Base-by-base conservation (phyloP, 2,797 vertebrate species). In the Tadarida brasiliensis region DNA sequence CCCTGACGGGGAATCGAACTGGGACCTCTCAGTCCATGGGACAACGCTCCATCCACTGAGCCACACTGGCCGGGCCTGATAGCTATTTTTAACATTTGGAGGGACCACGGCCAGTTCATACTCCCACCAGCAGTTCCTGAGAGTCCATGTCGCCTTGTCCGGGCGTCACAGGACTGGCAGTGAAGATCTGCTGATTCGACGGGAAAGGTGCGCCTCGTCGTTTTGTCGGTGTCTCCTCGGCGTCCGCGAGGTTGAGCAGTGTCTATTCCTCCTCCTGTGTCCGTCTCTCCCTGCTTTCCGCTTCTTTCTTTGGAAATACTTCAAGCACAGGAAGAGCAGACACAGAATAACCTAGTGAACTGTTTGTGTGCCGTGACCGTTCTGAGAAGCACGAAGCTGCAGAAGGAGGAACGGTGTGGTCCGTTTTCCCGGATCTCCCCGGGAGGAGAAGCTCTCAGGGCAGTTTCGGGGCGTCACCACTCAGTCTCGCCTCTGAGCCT, bases 141-240 rank as follows among this genome's bases (percentile, higher is more conserved):
- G 30, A 0, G 30, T 11, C 30, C 11, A 0, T 14, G 12, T 30
- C 12, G 17, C 35, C 28, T 24, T 2, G 2, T 3, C 47, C 35
- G 0, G 0, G 35, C 8, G 0, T 3, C 30, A 0, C 0, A 0
- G 4, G 63, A 49, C 30, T 4, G 0, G 33, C 56, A 8, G 11
- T 8, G 22, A 14, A n/a, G 3, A 0, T 7, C 39, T 67, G 49
- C 57, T 16, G 3, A 4, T 12, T 2, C 30, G 80, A n/a, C 7
- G 61, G 8, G 59, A 33, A 30, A 2, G 11, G 9, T 0, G 0
- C 14, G 5, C 19, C 44, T 33, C 26, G 0, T 10, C 10, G 10
- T 30, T 54, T 14, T 17, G 19, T n/a, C 39, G 44, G 10, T 2
- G 17, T 28, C 39, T n/a, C 47, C 35, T 30, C 3, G 8, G 14